These are phyloP conservation scores for Chloropsis hardwickii DNA, from an alignment of 2,113 vertebrate species.

Conservation along the genomic window DNA sequence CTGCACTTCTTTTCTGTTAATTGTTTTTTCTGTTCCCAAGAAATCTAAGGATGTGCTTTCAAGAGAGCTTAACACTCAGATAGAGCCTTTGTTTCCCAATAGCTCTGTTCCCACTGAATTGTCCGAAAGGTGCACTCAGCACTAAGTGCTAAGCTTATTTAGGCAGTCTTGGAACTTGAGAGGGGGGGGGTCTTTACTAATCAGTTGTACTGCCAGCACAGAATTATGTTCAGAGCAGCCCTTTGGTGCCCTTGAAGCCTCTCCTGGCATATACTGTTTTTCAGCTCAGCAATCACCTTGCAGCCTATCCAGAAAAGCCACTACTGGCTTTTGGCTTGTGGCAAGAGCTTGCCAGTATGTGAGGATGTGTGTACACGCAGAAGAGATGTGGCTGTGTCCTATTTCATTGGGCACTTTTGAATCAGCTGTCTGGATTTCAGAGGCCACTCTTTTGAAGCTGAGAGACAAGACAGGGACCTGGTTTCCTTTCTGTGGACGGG, in stretches of 20 bases:
- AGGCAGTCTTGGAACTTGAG: background rate
- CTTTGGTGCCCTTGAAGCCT: background rate
- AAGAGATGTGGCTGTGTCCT: background rate
- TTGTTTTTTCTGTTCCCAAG: background rate
- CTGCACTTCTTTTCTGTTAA: background rate
- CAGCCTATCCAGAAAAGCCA: background rate
- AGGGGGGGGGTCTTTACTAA: background rate
- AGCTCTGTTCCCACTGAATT: background rate
- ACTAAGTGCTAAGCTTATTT: background rate
- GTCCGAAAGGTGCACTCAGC: background rate
- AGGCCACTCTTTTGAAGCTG: background rate
- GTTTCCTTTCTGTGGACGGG: background rate
- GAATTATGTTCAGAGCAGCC: background rate
- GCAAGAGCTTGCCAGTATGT: background rate
- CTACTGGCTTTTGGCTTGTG: background rate
- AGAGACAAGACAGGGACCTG: background rate
- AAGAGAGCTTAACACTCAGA: background rate
- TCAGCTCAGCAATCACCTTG: background rate
- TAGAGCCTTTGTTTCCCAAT: background rate
- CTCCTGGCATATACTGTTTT: background rate
- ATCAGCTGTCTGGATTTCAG: background rate
- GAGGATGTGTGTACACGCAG: accelerated
- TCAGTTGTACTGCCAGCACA: background rate
- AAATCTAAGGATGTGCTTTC: background rate
- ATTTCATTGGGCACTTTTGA: background rate